Conservation (phyloP, 2,113 vertebrate genomes). For the Mormyrus iriodes region DNA sequence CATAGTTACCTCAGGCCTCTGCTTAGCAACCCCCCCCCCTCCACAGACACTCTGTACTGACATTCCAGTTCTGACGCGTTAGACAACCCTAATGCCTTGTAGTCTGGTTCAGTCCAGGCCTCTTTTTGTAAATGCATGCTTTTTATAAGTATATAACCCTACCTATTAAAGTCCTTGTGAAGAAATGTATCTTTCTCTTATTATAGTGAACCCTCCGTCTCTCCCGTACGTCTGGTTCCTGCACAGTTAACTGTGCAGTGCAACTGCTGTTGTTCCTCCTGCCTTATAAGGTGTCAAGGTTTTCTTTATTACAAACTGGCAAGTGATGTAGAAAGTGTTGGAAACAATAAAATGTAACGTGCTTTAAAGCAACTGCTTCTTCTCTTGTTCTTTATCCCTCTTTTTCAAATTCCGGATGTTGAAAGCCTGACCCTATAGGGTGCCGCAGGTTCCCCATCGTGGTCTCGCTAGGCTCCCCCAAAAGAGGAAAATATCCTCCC, state of each 20-base stretch:
- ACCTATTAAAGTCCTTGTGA: constrained; percentile 35
- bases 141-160: constrained; percentile 40
- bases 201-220: constrained; percentile 20
- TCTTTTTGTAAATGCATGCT: constrained; percentile 46
- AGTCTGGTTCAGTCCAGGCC: constrained; percentile 30
- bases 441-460: neutral
- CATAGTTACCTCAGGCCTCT: constrained; percentile 29
- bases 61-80: constrained; percentile 43
- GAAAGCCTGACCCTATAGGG: neutral
- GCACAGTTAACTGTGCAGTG: constrained; percentile 2
- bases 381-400: neutral
- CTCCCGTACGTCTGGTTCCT: neutral
- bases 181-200: constrained; percentile 27
- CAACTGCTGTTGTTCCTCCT: constrained; percentile 29
- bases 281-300: constrained; percentile 39
- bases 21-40: constrained; percentile 30
- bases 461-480: neutral
- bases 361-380: constrained; percentile 26
- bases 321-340: constrained; percentile 45
- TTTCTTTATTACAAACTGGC: constrained; percentile 38
- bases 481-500: neutral
- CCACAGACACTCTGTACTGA: constrained; percentile 37
- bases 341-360: constrained; percentile 48
- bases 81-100: constrained; percentile 42
- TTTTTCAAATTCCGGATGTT: neutral